phyloP scores from a whole-genome alignment of 2,797 vertebrate species.

The Gadopsis marmoratus region DNA sequence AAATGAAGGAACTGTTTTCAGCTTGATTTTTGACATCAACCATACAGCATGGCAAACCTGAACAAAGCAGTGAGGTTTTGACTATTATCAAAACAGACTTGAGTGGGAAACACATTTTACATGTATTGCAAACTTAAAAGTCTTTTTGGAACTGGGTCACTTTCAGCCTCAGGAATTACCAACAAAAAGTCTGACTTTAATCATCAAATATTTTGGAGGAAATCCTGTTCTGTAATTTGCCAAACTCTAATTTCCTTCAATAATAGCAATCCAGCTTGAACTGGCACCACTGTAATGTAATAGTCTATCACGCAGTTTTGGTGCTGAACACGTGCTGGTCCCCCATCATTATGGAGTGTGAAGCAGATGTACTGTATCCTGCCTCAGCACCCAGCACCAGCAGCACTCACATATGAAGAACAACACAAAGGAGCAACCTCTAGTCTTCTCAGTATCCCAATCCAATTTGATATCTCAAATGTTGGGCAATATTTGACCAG shows the following conservation, averaged over 20 bases:
- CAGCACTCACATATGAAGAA: not conserved
- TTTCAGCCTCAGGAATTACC: not conserved
- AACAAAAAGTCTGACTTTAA: not conserved
- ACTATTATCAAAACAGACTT: not conserved
- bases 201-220: not conserved
- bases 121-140: not conserved
- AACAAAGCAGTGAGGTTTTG: not conserved
- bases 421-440: constrained; percentile 23
- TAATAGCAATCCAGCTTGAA: constrained; percentile 42
- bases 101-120: not conserved
- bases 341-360: constrained; percentile 51
- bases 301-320: constrained; percentile 43
- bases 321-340: constrained; percentile 34
- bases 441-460: constrained; percentile 12
- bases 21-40: not conserved
- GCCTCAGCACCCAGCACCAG: constrained; percentile 28
- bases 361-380: constrained; percentile 56
- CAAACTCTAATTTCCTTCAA: constrained; percentile 30
- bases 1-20: not conserved
- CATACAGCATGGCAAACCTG: not conserved
- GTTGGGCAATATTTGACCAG: constrained; percentile 22
- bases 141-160: not conserved
- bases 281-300: constrained; percentile 33
- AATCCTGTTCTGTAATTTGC: constrained; percentile 36
- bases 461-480: constrained; percentile 6